Percentiles rank a stretch among this genome's conserved stretches.
These are phyloP conservation scores for Notodromas monacha DNA, from an alignment of 2,888 invertebrate species.

Conservation along the genomic window DNA sequence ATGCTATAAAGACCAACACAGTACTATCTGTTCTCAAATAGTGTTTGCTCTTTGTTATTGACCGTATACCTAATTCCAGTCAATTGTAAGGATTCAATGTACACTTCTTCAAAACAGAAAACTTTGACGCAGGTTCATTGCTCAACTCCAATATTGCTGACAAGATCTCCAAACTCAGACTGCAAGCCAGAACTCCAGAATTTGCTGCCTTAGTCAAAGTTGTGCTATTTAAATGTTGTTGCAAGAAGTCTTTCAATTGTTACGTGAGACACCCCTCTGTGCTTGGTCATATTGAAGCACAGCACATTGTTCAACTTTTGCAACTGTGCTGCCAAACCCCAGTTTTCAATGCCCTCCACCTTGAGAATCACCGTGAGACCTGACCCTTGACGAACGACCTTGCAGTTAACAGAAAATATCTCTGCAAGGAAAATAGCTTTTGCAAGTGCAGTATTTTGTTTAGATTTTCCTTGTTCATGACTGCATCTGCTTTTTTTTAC, in stretches of 20 bases:
- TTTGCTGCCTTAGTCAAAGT: conserved; percentile 1
- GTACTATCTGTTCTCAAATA: conserved; percentile 4
- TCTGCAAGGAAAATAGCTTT: conserved; percentile 4
- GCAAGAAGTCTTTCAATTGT: conserved; percentile 2
- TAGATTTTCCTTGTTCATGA: conserved; percentile 1
- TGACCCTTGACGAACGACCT: conserved; percentile 2
- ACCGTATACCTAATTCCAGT: conserved; percentile 1
- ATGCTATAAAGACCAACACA: conserved; percentile 2
- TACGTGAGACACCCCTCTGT: conserved; percentile 2
- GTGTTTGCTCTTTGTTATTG: conserved; percentile 2
- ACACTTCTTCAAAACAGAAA: conserved; percentile 2
- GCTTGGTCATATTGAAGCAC: conserved; percentile 1
- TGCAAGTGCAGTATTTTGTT: conserved; percentile 2
- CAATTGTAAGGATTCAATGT: not conserved
- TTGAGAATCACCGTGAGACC: conserved; percentile 1
- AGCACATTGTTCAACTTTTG: conserved; percentile 1
- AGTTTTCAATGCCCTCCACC: conserved; percentile 2
- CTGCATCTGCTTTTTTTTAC: not conserved
- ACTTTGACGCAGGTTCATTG: conserved; percentile 4
- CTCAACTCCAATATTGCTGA: conserved; percentile 4
- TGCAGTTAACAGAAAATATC: conserved; percentile 4
- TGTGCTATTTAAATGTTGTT: conserved; percentile 2
- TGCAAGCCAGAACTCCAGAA: conserved; percentile 4
- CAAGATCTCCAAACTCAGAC: conserved; percentile 4
- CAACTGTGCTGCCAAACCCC: conserved; percentile 2